Evolutionary conservation across 2,113 vertebrate species (phyloP).

Genomic region (Eidolon helvum): DNA sequence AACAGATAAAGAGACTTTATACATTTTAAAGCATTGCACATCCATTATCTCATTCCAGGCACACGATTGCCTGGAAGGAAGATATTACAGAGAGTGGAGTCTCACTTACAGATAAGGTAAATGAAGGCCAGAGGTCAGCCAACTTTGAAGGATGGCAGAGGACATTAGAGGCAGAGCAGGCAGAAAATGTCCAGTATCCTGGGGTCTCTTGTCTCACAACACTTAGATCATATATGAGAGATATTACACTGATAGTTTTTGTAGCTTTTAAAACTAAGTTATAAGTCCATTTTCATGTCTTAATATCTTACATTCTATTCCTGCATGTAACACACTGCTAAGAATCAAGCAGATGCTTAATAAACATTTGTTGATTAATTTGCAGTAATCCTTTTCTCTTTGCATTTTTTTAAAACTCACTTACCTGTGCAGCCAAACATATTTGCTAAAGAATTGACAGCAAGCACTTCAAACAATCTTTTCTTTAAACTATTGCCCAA

Average conservation of each 20-base stretch:
- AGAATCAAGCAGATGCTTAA: neutral
- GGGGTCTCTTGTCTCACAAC: neutral
- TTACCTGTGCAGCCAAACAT: neutral
- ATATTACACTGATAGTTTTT: neutral
- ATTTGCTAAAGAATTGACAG: constrained; percentile 12
- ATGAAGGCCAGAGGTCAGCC: neutral
- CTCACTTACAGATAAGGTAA: neutral
- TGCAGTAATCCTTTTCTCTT: neutral
- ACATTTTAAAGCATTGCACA: neutral
- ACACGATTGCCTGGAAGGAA: neutral
- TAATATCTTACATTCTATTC: neutral
- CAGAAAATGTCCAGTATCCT: neutral
- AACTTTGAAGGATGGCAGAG: neutral
- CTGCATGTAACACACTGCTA: neutral
- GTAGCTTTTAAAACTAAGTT: neutral
- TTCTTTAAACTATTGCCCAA: constrained; percentile 14
- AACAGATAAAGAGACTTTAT: neutral
- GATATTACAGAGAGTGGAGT: neutral
- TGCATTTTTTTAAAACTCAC: neutral
- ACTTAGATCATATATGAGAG: neutral
- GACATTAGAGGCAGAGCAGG: neutral
- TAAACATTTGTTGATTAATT: constrained; percentile 4
- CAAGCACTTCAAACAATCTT: neutral
- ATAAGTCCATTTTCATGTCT: neutral
- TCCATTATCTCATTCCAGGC: neutral